Conservation (phyloP, 2,888 invertebrate genomes). For the Scrobipalpa atriplicella region DNA sequence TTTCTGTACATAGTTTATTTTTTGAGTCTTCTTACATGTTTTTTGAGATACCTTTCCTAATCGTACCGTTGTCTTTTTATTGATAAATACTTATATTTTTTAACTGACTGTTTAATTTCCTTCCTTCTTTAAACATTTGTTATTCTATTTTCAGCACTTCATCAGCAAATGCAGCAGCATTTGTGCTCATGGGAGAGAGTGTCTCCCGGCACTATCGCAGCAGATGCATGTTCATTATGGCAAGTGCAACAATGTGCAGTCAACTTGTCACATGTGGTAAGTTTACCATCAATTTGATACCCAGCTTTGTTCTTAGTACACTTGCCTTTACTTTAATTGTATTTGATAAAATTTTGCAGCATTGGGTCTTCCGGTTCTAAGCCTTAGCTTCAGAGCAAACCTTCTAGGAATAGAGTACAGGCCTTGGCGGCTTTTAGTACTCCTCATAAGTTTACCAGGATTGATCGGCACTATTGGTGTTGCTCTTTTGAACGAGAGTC, state of each 20-base stretch:
- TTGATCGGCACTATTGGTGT: conserved; percentile 82
- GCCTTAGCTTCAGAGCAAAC: conserved; percentile 57
- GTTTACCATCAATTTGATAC: conserved; percentile 28
- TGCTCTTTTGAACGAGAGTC: conserved; percentile 86
- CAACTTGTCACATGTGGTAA: conserved; percentile 62
- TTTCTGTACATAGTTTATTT: no score
- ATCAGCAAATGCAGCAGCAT: conserved; percentile 69
- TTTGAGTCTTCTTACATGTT: no score
- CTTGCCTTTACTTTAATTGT: background rate
- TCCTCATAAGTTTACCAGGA: conserved; percentile 84
- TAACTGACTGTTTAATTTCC: no score
- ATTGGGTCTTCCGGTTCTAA: conserved; percentile 61
- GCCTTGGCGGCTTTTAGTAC: conserved; percentile 89
- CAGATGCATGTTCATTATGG: conserved; percentile 68
- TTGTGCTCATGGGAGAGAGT: conserved; percentile 67
- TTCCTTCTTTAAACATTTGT: background rate
- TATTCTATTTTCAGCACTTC: conserved; percentile 55
- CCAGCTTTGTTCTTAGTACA: background rate
- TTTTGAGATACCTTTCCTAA: no score
- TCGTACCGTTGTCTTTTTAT: no score
- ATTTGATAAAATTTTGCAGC: conserved; percentile 43
- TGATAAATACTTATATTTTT: no score
- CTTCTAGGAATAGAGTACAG: conserved; percentile 78
- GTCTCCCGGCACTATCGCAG: conserved; percentile 56
- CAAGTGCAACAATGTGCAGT: conserved; percentile 63